These are phyloP conservation scores for Chaetodon trifasciatus DNA, from an alignment of 2,797 vertebrate species.

Conservation along the genomic window DNA sequence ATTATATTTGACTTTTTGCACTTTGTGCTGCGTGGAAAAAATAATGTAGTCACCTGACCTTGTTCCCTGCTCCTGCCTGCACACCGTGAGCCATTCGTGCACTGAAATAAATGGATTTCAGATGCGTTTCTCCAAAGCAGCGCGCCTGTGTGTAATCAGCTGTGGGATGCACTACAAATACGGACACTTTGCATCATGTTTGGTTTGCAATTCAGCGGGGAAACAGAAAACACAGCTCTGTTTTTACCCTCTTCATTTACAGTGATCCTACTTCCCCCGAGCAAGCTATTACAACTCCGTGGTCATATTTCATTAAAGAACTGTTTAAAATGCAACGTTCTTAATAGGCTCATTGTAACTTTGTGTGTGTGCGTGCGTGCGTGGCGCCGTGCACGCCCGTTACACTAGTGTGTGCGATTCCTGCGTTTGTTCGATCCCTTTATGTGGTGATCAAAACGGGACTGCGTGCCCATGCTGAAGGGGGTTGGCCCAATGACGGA, in stretches of 20 bases:
- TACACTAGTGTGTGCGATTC: constrained; percentile 39
- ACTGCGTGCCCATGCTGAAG: constrained; percentile 72
- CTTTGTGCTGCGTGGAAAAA: background rate
- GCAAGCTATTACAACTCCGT: constrained; percentile 67
- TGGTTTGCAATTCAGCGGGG: constrained; percentile 71
- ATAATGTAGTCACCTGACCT: background rate
- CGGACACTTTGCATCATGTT: constrained; percentile 71
- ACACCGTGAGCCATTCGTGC: background rate
- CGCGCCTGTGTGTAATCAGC: constrained; percentile 28
- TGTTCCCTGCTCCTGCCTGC: background rate
- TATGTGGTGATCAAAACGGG: constrained; percentile 79
- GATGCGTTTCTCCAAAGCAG: constrained; percentile 16
- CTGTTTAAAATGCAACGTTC: constrained; percentile 72
- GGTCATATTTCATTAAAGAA: constrained; percentile 79
- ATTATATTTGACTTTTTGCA: background rate
- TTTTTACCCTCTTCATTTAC: constrained; percentile 64
- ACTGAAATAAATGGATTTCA: constrained; percentile 14
- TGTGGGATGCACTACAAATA: constrained; percentile 43
- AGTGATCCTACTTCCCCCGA: constrained; percentile 63
- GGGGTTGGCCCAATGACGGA: constrained; percentile 78
- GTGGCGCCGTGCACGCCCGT: constrained; percentile 30
- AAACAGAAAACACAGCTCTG: constrained; percentile 59
- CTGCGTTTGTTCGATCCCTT: constrained; percentile 75
- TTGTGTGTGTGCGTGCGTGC: constrained; percentile 38
- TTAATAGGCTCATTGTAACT: constrained; percentile 73